Evolutionary conservation across 2,888 invertebrate species (phyloP), one percentile per base, ranked within the genome.

Genomic region (Anoncus sp.): DNA sequence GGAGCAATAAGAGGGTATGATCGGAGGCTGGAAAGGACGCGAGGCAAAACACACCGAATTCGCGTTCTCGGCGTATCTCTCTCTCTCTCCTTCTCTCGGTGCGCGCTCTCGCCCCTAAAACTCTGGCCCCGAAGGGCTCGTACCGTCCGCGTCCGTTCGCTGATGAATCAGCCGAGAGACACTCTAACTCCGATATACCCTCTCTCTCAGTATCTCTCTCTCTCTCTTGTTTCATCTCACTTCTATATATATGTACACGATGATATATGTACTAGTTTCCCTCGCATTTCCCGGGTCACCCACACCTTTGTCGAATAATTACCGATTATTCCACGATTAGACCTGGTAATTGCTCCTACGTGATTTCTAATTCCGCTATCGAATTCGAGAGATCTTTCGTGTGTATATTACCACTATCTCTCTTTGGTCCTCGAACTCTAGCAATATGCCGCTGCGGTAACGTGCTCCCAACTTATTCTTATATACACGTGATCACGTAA

Each of bases 1-100:
- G 91, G 91, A 91, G 91, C 88, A 91, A 90, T 91, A 91, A 91
- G 90, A 81, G 79, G 81, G 63, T 43, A 63, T 71, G 63, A 57
- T 43, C 60, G 65, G 62, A 62, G 40, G 60, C 45, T 59, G 49
- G 35, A 73, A 62, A 43, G 65, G 69, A 65, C 47, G 62, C 12
- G 35, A 49, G 65, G 47, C 45, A 70, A 60, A 79, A 51, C 57
- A 65, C 47, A 53, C 59, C 31, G 35, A 62, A 63, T 72, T 62
- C 62, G 71, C 62, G 74, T 60, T 66, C 55, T 55, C 47, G 49
- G 20, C 7, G 27, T 49, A n/a, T 62, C 51, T 57, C 40, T 27
- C 18, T 43, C 47, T 47, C 53, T 51, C 38, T 65, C 51, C 47
- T 47, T 51, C 20, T 63, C 49, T 47, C 59, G 14, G 35, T 59